Conservation (phyloP, 1,140 invertebrate species). For the Drosophila triauraria region DNA sequence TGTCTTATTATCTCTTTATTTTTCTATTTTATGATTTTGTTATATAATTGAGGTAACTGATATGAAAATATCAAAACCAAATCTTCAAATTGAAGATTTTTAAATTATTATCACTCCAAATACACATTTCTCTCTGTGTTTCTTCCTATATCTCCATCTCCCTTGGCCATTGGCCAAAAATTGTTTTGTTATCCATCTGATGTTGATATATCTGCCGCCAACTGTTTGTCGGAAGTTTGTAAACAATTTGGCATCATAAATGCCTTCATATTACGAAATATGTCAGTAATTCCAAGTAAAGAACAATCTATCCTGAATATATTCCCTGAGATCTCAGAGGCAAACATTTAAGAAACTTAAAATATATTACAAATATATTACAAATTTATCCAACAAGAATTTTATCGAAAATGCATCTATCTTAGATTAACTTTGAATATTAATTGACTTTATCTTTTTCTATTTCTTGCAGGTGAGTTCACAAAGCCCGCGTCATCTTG, state of each 20-base stretch:
- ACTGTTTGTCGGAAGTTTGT: constrained; percentile 44
- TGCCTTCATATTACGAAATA: constrained; percentile 31
- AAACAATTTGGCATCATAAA: constrained; percentile 59
- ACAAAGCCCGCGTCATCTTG: constrained; percentile 14
- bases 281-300: constrained; percentile 7
- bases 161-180: constrained; percentile 66
- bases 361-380: background rate
- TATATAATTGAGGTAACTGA: too few species aligned
- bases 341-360: background rate
- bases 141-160: background rate
- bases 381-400: constrained; percentile 6
- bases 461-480: constrained; percentile 67
- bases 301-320: constrained; percentile 8
- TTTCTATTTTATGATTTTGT: too few species aligned
- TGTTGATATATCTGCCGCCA: constrained; percentile 48
- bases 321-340: background rate
- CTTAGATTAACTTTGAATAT: constrained; percentile 13
- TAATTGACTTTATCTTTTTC: constrained; percentile 27
- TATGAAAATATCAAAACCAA: background rate
- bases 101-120: background rate
- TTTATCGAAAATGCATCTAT: constrained; percentile 25
- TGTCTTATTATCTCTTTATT: too few species aligned
- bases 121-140: constrained; percentile 18
- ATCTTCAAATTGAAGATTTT: background rate
- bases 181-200: constrained; percentile 36